These are phyloP conservation scores for Microcebus ravelobensis DNA, from an alignment of 2,113 vertebrate species.

Conservation along the genomic window DNA sequence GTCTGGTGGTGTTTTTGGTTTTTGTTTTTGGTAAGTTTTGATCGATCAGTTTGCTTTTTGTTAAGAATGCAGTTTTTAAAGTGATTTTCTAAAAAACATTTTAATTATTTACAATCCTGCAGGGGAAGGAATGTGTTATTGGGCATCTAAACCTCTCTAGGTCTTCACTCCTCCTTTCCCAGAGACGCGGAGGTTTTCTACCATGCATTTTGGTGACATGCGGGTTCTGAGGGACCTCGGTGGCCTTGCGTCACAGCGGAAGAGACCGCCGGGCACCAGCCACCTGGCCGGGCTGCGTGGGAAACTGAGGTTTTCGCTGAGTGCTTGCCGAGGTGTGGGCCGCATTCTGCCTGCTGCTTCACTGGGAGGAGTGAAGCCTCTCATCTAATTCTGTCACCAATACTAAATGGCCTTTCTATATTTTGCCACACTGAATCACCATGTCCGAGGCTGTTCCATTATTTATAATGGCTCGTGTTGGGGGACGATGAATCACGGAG, in stretches of 20 bases:
- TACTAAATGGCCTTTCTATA: constrained; percentile 66
- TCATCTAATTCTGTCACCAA: constrained; percentile 44
- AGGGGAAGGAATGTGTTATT: not conserved
- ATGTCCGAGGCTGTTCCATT: constrained; percentile 35
- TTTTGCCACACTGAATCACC: constrained; percentile 60
- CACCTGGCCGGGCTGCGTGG: not conserved
- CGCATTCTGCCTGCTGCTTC: not conserved
- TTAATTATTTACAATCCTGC: constrained; percentile 53
- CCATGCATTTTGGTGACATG: rapidly evolving
- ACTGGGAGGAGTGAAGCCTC: not conserved
- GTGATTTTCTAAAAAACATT: not conserved
- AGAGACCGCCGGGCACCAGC: not conserved
- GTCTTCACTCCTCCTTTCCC: not conserved
- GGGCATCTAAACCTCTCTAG: too few relatives aligned
- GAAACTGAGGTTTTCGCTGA: rapidly evolving
- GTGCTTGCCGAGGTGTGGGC: not conserved
- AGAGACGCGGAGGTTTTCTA: rapidly evolving
- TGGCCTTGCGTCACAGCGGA: rapidly evolving
- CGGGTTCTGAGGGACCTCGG: rapidly evolving
- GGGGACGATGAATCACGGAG: not conserved
- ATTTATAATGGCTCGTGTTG: not conserved
- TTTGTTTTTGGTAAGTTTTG: not conserved
- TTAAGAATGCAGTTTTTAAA: not conserved
- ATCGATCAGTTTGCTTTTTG: constrained; percentile 2
- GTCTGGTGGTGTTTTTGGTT: not conserved